Base-by-base conservation (phyloP, 2,113 vertebrate species). In the Archilochus colubris region DNA sequence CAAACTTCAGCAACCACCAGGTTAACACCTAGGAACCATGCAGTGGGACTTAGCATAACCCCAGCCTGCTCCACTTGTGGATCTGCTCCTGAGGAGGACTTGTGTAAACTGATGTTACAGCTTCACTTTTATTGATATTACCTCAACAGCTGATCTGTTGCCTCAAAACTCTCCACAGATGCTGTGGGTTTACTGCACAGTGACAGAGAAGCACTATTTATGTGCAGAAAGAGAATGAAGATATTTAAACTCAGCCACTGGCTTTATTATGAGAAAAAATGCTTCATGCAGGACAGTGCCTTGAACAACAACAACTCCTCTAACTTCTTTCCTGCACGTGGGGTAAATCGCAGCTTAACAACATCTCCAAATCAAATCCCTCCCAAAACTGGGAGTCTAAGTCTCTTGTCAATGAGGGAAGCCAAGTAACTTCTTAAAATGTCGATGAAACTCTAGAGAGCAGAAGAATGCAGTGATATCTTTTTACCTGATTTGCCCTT, bases 401-500 rank as follows among this genome's bases (percentile, higher is more conserved):
- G 13, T 16, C 50, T 75, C 67, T 59, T 48, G 33, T 88, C 64
- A 64, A 53, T 15, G n/a, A 55, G 25, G 40, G 9, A 80, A 95
- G 79, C 51, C 81, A 89, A 79, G 8, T 8, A 14, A 40, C 33
- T 28, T 63, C 74, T 86, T 48, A 40, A 93, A 82, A 73, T 28
- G 19, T 46, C 21, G 2, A 54, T 83, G 72, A 80, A 89, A 91
- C 51, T 55, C 86, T n/a, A 89, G 38, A 61, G 67, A 93, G 36
- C 24, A 88, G 51, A 89, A 43, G 70, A 93, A 88, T 53, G 50
- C n/a, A 88, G 51, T 55, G 33, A 46, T 75, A 31, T 36, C 46
- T 70, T 54, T 89, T 83, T 67, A 88, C 91, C 88, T 88, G 81
- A 64, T 82, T 88, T 88, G 61, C 67, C 80, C 70, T 91, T 90